Base-by-base conservation (phyloP, 1,140 invertebrate species). In the Drosophila cardini region DNA sequence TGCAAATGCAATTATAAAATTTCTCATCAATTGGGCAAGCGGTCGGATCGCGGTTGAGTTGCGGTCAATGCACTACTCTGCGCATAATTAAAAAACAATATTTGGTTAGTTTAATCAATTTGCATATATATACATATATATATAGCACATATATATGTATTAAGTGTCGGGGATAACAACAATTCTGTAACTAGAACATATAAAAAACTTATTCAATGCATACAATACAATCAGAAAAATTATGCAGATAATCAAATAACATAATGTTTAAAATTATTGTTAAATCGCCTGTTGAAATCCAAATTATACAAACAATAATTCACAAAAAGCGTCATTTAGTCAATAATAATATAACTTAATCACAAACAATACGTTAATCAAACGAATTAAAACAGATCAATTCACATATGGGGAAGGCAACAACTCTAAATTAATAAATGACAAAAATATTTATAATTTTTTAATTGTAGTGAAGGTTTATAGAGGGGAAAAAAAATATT, bases 101-200 rank as follows among this genome's bases (percentile, higher is more conserved):
- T 87, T 87, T 87, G 84, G 80, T 87, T 89, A 87, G 80, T 84
- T 87, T 89, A 87, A 87, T 84, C 84, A 87, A 89, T 84, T 87
- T 89, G 72, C 84, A 87, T 83, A 82, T 26, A 26, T n/a, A n/a
- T n/a, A n/a, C n/a, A n/a, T n/a, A n/a, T n/a, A n/a, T n/a, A 87
- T 83, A 82, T 26, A 26, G 72, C 84, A 87, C 80, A 82, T 26
- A 26, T 5, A 26, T 26, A 5, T 73, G 76, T 61, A 73, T 76
- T 71, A 57, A 80, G 50, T 58, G 65, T 18, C 32, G 11, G 48
- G 52, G 7, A 42, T 13, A 11, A 53, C 56, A 56, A 61, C 45
- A 36, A 21, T 16, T 11, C 10, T 63, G 40, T 26, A 64, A 73
- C 30, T 40, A 38, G n/a, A 52, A 43, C 15, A 40, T 40, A 52